A percentile compares a stretch with the other conserved stretches of the same genome.
Conservation (phyloP, 2,888 invertebrate genomes). For the Melangyna quadrimaculata region DNA sequence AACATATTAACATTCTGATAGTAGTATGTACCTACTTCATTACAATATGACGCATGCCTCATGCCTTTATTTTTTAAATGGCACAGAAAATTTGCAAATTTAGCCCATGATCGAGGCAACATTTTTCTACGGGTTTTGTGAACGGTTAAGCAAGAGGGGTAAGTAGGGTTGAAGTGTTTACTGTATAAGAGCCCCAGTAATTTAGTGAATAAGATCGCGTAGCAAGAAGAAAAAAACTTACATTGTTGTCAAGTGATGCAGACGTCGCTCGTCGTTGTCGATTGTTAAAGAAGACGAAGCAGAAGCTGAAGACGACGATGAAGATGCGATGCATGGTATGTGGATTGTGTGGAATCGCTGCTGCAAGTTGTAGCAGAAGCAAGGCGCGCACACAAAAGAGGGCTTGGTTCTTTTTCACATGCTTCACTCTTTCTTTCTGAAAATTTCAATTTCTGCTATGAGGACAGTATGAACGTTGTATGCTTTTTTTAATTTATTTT, state of each 20-base stretch:
- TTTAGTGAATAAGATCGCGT: constrained; percentile 47
- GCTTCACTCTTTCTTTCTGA: constrained; percentile 1
- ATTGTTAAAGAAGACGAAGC: neutral
- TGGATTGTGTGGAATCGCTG: constrained; percentile 11
- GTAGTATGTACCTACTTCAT: constrained; percentile 24
- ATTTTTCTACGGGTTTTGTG: constrained; percentile 11
- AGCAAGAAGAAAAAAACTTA: neutral
- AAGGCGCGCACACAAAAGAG: constrained; percentile 44
- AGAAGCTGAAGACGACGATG: neutral
- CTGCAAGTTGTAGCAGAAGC: constrained; percentile 4
- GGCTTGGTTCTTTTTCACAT: constrained; percentile 53
- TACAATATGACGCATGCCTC: constrained; percentile 53
- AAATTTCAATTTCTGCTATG: constrained; percentile 10
- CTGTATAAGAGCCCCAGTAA: constrained; percentile 22
- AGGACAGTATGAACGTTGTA: neutral
- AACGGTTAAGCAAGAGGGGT: neutral
- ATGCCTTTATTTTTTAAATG: constrained; percentile 16
- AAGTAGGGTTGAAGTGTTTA: neutral
- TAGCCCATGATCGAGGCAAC: constrained; percentile 25
- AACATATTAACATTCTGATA: neutral
- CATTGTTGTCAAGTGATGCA: constrained; percentile 22
- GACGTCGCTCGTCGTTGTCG: neutral
- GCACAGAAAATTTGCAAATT: constrained; percentile 43
- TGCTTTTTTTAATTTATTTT: neutral
- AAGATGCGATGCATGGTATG: constrained; percentile 30